Base-by-base conservation (phyloP, 2,797 vertebrate genomes). In the Thaleichthys pacificus region DNA sequence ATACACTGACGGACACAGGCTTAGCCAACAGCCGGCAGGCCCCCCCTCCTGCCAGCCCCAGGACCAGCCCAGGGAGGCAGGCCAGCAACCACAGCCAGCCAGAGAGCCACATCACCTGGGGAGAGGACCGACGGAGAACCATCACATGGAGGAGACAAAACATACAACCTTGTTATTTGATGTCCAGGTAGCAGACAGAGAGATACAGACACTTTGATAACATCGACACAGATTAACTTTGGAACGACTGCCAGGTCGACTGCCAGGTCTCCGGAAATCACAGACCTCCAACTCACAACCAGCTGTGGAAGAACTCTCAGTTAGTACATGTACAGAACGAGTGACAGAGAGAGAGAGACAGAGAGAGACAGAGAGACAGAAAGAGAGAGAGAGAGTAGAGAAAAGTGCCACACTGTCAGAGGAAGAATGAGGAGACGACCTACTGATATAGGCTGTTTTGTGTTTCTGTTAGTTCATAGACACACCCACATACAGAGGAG, bases 1-100 rank as follows among this genome's bases (percentile, higher is more conserved):
- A 87, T 72, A 89, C 56, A 61, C 61, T 81, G 61, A 71, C 82
- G 61, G 80, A 82, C 42, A 82, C 54, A 28, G 72, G 78, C 42
- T 74, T 84, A 30, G 72, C 64, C 74, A 81, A 80, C 42, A 82
- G 67, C 56, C 63, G 54, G 63, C 87, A 85, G 54, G 70, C 24
- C 35, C 79, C 68, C 24, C 22, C 6, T 68, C 67, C 61, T 70
- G 76, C 57, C 47, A 77, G n/a, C 61, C 63, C 21, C 30, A 57
- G 32, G 26, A 56, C 62, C 17, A 67, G 72, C 57, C 70, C 42
- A 73, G 63, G 12, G 17, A 87, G 68, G 72, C 79, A 66, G 58
- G 77, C 82, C 57, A 81, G 72, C 35, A 83, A 61, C 78, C 72
- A 82, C 32, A 80, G 61, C 77, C 75, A 72, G 66, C 65, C 38